phyloP scores from a whole-genome alignment of 1,140 invertebrate genomes.

The Rhopalosiphum maidis region DNA sequence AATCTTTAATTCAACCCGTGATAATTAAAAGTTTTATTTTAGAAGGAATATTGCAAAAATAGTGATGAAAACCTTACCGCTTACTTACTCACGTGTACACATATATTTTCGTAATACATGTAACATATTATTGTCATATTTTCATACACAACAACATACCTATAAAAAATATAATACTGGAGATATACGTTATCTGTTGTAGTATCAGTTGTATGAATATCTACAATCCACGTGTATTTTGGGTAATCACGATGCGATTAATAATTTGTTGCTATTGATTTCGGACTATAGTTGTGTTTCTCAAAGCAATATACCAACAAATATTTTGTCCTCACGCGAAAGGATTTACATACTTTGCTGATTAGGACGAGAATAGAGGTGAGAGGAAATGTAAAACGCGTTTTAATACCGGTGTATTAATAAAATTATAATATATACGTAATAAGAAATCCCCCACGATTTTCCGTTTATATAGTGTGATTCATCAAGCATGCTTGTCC shows the following conservation, averaged over 20 bases:
- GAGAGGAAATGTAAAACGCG: background rate
- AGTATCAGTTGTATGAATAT: background rate
- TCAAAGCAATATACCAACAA: background rate
- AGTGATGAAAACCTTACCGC: background rate
- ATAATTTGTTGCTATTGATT: background rate
- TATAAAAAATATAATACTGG: background rate
- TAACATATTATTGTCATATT: background rate
- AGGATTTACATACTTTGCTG: background rate
- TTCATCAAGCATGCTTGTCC: background rate
- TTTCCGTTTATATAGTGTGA: background rate
- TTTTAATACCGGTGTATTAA: background rate
- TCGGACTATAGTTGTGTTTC: background rate
- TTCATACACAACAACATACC: background rate
- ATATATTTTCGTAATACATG: background rate
- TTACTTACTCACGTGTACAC: background rate
- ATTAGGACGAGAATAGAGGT: background rate
- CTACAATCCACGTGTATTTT: background rate
- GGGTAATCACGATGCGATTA: background rate
- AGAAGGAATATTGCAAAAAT: background rate
- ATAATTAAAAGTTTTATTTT: background rate
- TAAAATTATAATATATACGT: background rate
- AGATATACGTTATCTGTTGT: background rate
- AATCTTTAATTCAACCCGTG: background rate
- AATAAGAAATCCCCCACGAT: background rate
- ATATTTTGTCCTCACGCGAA: background rate